phyloP scores from a whole-genome alignment of 2,797 vertebrate species.

The Podarcis lilfordi region DNA sequence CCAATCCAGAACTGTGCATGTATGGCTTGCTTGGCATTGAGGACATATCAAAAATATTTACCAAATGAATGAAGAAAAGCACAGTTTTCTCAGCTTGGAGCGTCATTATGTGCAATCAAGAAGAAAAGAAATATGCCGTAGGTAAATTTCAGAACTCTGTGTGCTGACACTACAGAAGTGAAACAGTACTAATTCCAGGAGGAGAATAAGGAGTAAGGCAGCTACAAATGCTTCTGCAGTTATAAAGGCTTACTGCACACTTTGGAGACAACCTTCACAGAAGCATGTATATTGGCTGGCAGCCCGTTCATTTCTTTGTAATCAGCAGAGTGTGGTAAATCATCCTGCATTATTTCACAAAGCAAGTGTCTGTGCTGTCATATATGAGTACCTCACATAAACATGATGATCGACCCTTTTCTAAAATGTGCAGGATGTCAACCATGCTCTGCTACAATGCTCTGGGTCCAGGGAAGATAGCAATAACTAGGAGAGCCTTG shows the following conservation, averaged over 20 bases:
- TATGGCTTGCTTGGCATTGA: background rate
- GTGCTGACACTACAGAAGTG: background rate
- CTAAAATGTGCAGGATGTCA: background rate
- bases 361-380: background rate
- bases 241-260: background rate
- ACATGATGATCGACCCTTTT: background rate
- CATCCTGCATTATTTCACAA: background rate
- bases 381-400: background rate
- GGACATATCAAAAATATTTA: background rate
- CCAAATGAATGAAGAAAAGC: background rate
- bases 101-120: background rate
- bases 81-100: background rate
- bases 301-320: background rate
- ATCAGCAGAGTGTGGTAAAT: background rate
- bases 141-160: background rate
- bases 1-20: background rate
- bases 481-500: no score
- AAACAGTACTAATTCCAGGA: background rate
- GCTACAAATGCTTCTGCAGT: background rate
- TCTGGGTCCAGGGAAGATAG: background rate
- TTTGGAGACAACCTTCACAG: background rate
- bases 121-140: background rate
- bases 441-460: fast-evolving
- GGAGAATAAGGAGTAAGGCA: background rate
- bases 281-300: background rate